Base-by-base conservation (phyloP, 2,888 invertebrate species). In the Aphrophora alni region DNA sequence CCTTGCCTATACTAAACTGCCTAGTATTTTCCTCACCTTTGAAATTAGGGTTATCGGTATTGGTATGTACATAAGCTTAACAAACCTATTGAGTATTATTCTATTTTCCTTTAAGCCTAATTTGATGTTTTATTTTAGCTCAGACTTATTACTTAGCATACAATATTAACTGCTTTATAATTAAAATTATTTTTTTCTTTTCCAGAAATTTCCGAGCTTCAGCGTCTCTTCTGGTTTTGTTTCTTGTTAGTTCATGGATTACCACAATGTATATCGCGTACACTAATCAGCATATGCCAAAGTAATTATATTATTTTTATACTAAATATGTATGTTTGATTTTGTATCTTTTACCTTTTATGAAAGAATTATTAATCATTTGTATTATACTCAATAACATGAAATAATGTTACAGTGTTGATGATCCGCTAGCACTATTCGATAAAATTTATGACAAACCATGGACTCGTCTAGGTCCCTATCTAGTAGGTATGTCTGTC, bases 401-500 rank as follows among this genome's bases (percentile, higher is more conserved):
- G 7, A 38, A 24, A 27, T 81, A 21, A 33, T 38, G 26, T 82
- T 83, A 21, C 82, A 91, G 89, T 87, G 91, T 92, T 21, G 95
- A 95, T 85, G 96, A 96, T 87, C 95, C 95, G 0, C 89, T 96
- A 87, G 95, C 95, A 0, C 90, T 95, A 78, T 96, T 96, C 87
- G 96, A 96, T 88, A 95, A 96, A 89, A 95, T 96, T 85, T 96
- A 96, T 87, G 96, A 96, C 89, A 96, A 96, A 88, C 96, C 96
- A 1, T 96, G 96, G 95, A 96, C 96, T 0, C 89, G 96, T 81
- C 89, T 96, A 17, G 95, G 96, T 0, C 96, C 96, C 0, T 96
- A 96, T 87, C 89, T 96, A 4, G 93, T 96, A 78, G 96, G 96
- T 84, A 96, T 96, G 95, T 90, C 92, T n/a, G 93, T 93, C 0